These are phyloP conservation scores for Steinernema hermaphroditum DNA, from an alignment of 2,888 invertebrate genomes.

Conservation along the genomic window DNA sequence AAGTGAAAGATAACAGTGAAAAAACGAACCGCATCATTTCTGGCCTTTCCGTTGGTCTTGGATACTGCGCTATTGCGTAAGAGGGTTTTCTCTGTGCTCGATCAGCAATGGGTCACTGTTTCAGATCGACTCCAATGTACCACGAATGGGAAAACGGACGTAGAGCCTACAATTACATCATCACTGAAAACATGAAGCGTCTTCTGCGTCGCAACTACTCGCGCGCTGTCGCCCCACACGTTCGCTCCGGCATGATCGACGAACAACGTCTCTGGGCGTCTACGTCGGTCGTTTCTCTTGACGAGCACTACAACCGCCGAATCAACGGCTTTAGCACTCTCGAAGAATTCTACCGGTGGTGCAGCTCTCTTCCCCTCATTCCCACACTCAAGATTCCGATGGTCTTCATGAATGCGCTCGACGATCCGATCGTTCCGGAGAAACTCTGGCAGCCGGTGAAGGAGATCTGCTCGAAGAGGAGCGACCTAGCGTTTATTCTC, in stretches of 20 bases:
- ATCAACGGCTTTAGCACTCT: constrained; percentile 76
- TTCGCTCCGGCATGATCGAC: constrained; percentile 55
- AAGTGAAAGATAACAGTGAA: constrained; percentile 70
- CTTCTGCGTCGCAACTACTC: constrained; percentile 83
- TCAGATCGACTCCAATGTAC: constrained; percentile 42
- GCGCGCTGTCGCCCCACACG: constrained; percentile 67
- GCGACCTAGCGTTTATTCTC: constrained; percentile 75
- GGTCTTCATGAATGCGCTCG: constrained; percentile 85
- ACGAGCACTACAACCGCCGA: constrained; percentile 79
- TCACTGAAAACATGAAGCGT: constrained; percentile 87
- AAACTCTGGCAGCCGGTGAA: constrained; percentile 75
- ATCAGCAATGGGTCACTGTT: background rate
- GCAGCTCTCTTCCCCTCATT: constrained; percentile 69
- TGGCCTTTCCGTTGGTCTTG: constrained; percentile 89
- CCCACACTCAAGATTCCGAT: constrained; percentile 73
- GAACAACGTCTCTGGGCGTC: constrained; percentile 82
- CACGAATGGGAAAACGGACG: constrained; percentile 69
- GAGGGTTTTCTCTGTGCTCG: constrained; percentile 69
- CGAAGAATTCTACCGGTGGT: constrained; percentile 75
- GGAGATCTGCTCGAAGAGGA: constrained; percentile 42
- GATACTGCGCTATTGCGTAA: constrained; percentile 87
- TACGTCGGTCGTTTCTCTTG: constrained; percentile 83
- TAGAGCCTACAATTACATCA: constrained; percentile 84
- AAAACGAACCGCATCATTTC: constrained; percentile 66
- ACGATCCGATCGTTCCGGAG: constrained; percentile 88